phyloP scores from a whole-genome alignment of 2,113 vertebrate species.

The Anarrhichthys ocellatus region DNA sequence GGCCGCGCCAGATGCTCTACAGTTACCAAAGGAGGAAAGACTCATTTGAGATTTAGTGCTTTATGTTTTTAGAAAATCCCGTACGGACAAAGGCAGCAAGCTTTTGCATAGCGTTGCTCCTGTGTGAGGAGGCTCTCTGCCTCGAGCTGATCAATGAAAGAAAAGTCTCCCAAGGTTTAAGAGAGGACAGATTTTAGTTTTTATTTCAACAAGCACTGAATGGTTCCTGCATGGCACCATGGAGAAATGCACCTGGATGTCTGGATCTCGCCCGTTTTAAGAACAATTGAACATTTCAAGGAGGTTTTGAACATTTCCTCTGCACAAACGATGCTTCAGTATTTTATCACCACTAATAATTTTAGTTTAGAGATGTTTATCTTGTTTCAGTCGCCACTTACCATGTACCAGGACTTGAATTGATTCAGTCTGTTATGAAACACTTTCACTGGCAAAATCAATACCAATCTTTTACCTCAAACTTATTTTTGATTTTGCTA shows the following conservation, averaged over 20 bases:
- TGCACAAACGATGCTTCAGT: slow-evolving; percentile 51
- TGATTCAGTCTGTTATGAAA: slow-evolving; percentile 16
- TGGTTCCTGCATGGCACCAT: not conserved
- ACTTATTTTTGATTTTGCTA: not conserved
- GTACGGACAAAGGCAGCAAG: not conserved
- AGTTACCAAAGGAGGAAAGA: slow-evolving; percentile 92
- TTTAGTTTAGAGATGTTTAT: slow-evolving; percentile 29
- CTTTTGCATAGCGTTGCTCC: not conserved
- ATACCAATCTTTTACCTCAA: slow-evolving; percentile 49
- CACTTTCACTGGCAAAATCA: slow-evolving; percentile 2
- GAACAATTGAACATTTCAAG: slow-evolving; percentile 38
- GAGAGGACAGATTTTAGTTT: slow-evolving; percentile 11
- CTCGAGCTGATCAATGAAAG: not conserved
- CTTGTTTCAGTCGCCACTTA: slow-evolving; percentile 20
- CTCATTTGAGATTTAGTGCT: slow-evolving; percentile 83
- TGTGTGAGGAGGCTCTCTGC: not conserved
- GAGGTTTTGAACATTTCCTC: slow-evolving; percentile 34
- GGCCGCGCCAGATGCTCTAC: slow-evolving; percentile 83
- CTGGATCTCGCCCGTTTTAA: slow-evolving; percentile 13
- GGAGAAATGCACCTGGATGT: slow-evolving; percentile 18
- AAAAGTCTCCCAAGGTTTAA: not conserved
- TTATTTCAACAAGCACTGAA: slow-evolving; percentile 37
- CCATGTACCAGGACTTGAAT: slow-evolving; percentile 4
- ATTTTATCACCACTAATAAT: slow-evolving; percentile 56
- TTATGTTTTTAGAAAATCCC: not conserved